Evolutionary conservation across 2,888 invertebrate species (phyloP).

Genomic region (Tachina fera): DNA sequence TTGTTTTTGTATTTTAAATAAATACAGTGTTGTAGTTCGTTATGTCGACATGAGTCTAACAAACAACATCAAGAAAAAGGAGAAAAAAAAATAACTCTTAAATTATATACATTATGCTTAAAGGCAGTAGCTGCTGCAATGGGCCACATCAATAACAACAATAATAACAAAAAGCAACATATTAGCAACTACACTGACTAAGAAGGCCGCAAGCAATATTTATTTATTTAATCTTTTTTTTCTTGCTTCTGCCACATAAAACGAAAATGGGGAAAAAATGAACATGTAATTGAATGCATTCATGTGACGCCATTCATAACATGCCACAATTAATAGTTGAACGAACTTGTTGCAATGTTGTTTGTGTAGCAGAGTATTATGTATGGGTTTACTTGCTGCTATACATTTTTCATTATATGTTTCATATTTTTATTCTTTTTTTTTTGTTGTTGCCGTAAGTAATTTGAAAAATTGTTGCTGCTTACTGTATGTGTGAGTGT

Average conservation of each 20-base stretch:
- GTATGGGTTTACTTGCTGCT: slow-evolving; percentile 24
- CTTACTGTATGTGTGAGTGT: slow-evolving; percentile 1
- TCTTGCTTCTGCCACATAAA: slow-evolving; percentile 49
- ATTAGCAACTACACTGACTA: slow-evolving; percentile 62
- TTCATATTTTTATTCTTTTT: slow-evolving; percentile 29
- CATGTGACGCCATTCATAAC: slow-evolving; percentile 72
- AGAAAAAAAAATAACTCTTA: slow-evolving; percentile 42
- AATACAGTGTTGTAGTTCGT: slow-evolving; percentile 68
- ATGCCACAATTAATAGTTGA: slow-evolving; percentile 72
- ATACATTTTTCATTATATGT: slow-evolving; percentile 57
- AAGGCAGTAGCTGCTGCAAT: slow-evolving; percentile 63
- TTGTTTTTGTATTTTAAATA: slow-evolving; percentile 48
- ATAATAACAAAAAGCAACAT: slow-evolving; percentile 48
- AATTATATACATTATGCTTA: slow-evolving; percentile 67
- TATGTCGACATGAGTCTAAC: slow-evolving; percentile 69
- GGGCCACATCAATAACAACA: slow-evolving; percentile 47
- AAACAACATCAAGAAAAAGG: slow-evolving; percentile 47
- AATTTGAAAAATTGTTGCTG: slow-evolving; percentile 49
- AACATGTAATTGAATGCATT: slow-evolving; percentile 72
- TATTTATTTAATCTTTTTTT: slow-evolving; percentile 53
- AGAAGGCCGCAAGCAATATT: slow-evolving; percentile 59
- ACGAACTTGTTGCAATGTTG: slow-evolving; percentile 71
- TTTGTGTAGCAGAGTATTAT: slow-evolving; percentile 18
- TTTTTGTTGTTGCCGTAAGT: slow-evolving; percentile 26
- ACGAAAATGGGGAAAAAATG: slow-evolving; percentile 43